phyloP scores from a whole-genome alignment of 2,113 vertebrate genomes.

The Coptodon bakossiorum region DNA sequence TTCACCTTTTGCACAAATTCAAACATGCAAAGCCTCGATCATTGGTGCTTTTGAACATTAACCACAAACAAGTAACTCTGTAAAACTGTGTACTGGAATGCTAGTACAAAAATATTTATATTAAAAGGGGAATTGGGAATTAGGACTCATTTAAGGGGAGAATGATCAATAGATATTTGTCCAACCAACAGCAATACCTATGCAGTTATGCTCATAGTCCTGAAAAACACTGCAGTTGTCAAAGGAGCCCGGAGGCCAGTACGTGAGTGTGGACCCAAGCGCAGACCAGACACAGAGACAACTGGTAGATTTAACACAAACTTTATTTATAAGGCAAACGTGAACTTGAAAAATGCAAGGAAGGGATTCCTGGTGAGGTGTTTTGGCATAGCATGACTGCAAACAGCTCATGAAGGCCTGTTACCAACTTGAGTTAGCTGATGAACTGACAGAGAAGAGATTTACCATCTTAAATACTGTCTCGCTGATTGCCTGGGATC shows the following conservation, averaged over 20 bases:
- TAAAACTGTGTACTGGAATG: background rate
- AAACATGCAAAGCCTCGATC: background rate
- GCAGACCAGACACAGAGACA: background rate
- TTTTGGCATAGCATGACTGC: background rate
- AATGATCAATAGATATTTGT: background rate
- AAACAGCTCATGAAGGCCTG: background rate
- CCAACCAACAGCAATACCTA: background rate
- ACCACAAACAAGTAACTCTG: background rate
- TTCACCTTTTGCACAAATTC: background rate
- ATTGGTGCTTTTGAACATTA: background rate
- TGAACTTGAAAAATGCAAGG: background rate
- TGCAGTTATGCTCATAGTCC: background rate
- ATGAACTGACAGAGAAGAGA: background rate
- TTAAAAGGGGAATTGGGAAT: background rate
- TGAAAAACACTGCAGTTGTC: background rate
- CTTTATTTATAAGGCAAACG: background rate
- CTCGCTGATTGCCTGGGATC: background rate
- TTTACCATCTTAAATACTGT: background rate
- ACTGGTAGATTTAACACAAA: background rate
- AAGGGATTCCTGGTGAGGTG: background rate
- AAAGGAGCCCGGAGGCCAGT: background rate
- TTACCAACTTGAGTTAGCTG: background rate
- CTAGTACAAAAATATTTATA: background rate
- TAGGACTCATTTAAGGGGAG: background rate
- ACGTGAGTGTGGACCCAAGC: background rate